A percentile compares a stretch with the other conserved stretches of the same genome.
Conservation (phyloP, 2,113 vertebrate genomes). For the Hyla sarda region DNA sequence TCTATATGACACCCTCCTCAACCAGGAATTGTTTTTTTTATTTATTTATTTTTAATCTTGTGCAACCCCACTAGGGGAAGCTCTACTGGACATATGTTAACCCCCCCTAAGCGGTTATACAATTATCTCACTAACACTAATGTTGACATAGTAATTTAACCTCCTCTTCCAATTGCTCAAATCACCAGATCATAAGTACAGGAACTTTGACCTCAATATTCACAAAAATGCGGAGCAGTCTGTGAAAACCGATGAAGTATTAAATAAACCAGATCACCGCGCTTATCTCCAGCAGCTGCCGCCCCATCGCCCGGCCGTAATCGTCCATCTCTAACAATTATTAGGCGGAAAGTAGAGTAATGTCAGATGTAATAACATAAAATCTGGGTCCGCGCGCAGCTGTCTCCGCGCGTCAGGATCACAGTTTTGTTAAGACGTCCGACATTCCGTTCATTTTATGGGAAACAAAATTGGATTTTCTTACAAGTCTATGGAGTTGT, state of each 20-base stretch:
- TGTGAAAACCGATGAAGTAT: not conserved
- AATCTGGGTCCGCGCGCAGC: not conserved
- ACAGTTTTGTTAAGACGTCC: not conserved
- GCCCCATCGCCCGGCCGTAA: not conserved
- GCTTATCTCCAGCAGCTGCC: constrained; percentile 20
- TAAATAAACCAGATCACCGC: not conserved
- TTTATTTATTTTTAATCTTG: no score
- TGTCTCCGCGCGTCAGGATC: not conserved
- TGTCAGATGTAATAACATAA: not conserved
- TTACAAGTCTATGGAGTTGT: not conserved
- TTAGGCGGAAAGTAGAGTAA: not conserved
- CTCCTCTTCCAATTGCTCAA: not conserved
- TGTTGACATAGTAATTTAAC: not conserved
- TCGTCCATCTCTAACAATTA: not conserved
- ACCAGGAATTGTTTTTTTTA: no score
- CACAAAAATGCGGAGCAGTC: not conserved
- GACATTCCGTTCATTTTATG: not conserved
- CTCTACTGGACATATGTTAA: no score
- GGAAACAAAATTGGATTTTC: not conserved
- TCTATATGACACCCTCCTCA: no score
- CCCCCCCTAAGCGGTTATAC: no score
- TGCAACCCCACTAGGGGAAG: no score
- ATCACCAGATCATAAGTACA: not conserved
- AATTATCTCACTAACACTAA: not conserved
- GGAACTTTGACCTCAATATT: constrained; percentile 24